Evolutionary conservation across 2,113 vertebrate species (phyloP).

Genomic region (Erpornis zantholeuca): DNA sequence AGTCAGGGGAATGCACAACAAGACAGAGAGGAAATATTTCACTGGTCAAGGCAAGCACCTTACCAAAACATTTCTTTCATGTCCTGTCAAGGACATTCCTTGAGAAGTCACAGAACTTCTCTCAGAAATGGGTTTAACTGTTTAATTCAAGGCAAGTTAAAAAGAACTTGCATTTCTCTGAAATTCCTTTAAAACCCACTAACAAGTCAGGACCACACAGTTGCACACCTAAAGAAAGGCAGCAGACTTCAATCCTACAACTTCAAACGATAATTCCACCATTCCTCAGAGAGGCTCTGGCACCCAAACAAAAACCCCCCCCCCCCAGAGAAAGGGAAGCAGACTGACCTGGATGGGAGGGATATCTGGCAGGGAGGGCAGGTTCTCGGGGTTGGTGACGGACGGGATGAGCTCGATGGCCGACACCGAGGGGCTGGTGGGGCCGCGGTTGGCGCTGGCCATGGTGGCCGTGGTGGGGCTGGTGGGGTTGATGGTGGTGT

Average conservation of each 20-base stretch:
- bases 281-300: background rate
- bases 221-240: background rate
- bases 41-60: too few species aligned
- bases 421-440: slow-evolving; percentile 89
- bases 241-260: background rate
- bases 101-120: too few species aligned
- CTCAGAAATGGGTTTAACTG: too few species aligned
- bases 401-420: slow-evolving; percentile 96
- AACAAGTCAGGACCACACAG: too few species aligned
- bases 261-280: background rate
- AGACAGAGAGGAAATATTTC: too few species aligned
- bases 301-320: background rate
- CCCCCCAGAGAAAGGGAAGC: background rate
- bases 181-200: too few species aligned
- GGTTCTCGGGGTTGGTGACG: slow-evolving; percentile 97
- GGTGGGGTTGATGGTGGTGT: slow-evolving; percentile 91
- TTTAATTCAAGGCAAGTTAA: too few species aligned
- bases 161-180: too few species aligned
- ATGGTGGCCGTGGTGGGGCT: slow-evolving; percentile 96
- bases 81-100: too few species aligned
- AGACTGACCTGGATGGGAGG: slow-evolving; percentile 93
- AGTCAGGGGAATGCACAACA: too few species aligned
- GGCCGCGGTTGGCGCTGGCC: slow-evolving; percentile 91
- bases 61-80: too few species aligned
- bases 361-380: slow-evolving; percentile 95